These are phyloP conservation scores for Plecotus auritus DNA, from an alignment of 2,113 vertebrate species.

Conservation along the genomic window DNA sequence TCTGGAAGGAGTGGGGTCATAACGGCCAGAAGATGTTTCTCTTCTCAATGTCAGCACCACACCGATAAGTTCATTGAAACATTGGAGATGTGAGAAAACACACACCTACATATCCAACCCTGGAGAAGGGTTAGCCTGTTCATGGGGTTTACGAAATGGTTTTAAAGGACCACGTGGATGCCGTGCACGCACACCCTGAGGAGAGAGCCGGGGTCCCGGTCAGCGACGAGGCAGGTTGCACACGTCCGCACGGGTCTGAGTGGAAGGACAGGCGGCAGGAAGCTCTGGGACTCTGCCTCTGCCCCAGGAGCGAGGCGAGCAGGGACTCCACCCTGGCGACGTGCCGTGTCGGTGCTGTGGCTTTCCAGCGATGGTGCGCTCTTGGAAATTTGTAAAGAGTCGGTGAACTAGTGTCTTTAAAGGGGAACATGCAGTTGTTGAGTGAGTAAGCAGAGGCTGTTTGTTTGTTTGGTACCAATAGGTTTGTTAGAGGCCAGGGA, in stretches of 20 bases:
- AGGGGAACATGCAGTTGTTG: neutral
- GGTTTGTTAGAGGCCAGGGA: neutral
- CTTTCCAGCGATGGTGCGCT: neutral
- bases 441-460: neutral
- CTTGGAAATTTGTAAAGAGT: neutral
- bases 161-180: neutral
- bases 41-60: neutral
- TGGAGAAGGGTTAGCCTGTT: too few species aligned
- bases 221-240: too few species aligned
- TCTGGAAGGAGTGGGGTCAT: neutral
- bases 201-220: too few species aligned
- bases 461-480: neutral
- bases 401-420: neutral
- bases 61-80: neutral
- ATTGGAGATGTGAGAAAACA: neutral
- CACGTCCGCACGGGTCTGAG: accelerated
- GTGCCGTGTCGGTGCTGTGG: neutral
- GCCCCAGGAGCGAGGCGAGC: neutral
- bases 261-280: accelerated
- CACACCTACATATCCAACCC: accelerated
- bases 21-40: neutral
- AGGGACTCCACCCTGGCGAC: neutral
- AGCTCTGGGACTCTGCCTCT: accelerated
- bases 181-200: accelerated
- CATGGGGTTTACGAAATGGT: neutral